Evolutionary conservation across 2,888 invertebrate genomes (phyloP).

Genomic region (Sinodicranocentrus sp.): DNA sequence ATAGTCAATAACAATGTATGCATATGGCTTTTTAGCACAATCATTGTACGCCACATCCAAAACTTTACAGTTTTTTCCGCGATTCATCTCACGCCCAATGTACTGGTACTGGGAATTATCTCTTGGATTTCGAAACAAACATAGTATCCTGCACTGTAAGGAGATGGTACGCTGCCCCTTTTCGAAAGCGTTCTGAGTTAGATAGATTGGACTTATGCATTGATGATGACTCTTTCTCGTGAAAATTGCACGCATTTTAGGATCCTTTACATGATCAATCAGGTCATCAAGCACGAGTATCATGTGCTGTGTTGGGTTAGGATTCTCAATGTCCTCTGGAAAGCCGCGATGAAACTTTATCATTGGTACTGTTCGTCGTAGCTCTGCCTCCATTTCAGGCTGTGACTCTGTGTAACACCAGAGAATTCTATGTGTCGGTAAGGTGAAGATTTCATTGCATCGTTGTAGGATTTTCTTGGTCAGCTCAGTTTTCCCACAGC

Average conservation of each 20-base stretch:
- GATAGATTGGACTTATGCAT: conserved; percentile 15
- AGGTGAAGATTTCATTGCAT: conserved; percentile 28
- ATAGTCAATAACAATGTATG: conserved; percentile 34
- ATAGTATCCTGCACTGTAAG: conserved; percentile 25
- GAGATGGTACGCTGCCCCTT: conserved; percentile 36
- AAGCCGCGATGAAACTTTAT: conserved; percentile 46
- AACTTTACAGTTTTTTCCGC: conserved; percentile 28
- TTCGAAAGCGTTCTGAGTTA: conserved; percentile 31
- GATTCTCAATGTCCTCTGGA: conserved; percentile 39
- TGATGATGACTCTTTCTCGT: conserved; percentile 22
- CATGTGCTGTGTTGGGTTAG: conserved; percentile 17
- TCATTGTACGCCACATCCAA: conserved; percentile 28
- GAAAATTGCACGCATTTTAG: conserved; percentile 20
- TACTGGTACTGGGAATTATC: conserved; percentile 11
- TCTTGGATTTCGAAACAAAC: conserved; percentile 26
- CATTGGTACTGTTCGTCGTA: background rate
- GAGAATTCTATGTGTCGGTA: conserved; percentile 14
- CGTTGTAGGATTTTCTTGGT: conserved; percentile 14
- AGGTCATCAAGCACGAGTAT: conserved; percentile 42
- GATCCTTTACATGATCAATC: conserved; percentile 37
- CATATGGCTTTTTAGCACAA: background rate
- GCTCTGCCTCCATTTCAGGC: background rate
- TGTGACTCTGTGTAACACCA: conserved; percentile 45
- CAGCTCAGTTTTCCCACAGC: conserved; percentile 27
- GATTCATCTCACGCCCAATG: conserved; percentile 40